Evolutionary conservation across 2,888 invertebrate genomes (phyloP), one percentile per base, ranked within the genome.

Genomic region (Enchytraeus crypticus): DNA sequence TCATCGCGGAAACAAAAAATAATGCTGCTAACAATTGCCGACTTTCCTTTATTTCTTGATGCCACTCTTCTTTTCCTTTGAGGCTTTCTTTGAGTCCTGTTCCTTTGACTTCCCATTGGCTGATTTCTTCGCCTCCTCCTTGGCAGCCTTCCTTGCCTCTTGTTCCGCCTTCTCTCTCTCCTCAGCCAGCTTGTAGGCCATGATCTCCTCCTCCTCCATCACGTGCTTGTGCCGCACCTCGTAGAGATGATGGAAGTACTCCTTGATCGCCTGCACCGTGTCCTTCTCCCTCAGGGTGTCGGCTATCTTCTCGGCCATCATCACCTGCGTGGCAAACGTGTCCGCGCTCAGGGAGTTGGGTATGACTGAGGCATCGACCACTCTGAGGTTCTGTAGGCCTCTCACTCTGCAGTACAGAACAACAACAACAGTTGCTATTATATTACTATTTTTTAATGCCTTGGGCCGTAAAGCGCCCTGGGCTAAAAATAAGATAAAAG

Each of bases 241-340:
- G 32, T 64, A 60, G 51, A 68, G 67, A 43, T 67, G 67, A 29
- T 66, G 64, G 58, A 68, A 68, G 61, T 68, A 68, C 11, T 68
- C 69, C 54, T 64, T 62, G 62, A 68, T 68, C 38, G 63, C 55
- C 55, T 61, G 43, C 23, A 68, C 67, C 8, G 64, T 62, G 61
- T 68, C 67, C 11, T 26, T 64, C 3, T 59, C 66, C 4, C 61
- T 32, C 23, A 68, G 34, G 26, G 66, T 58, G 54, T 68, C 69
- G 32, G 69, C 60, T 2, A 64, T 66, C 58, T 66, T 68, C 63
- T 68, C 69, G 8, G 60, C 69, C 11, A 68, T 63, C 69, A 68
- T 68, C 21, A 66, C 60, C 63, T 65, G 54, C n/a, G 69, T 66
- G 57, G 67, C 61, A 57, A 64, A 66, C n/a, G 60, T 57, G 59